Conservation (phyloP, 2,797 vertebrate genomes). For the Centropyge bicolor region DNA sequence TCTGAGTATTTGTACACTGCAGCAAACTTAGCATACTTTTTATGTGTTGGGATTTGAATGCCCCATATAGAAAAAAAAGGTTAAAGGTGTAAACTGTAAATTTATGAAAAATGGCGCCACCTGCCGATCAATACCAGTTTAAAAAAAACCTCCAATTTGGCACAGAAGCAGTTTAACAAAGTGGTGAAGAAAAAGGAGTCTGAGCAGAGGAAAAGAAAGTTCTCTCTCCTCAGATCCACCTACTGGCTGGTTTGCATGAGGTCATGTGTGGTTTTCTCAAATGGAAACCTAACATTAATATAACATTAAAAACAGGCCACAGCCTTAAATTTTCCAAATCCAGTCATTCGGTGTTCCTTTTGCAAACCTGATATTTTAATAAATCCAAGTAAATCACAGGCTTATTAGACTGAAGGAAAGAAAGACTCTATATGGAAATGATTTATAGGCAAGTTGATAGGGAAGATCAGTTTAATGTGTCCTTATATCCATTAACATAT, state of each 20-base stretch:
- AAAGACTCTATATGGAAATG: conserved; percentile 10
- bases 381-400: conserved; percentile 32
- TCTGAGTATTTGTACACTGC: neutral
- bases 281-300: conserved; percentile 68
- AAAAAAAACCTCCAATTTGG: neutral
- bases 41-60: neutral
- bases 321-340: conserved; percentile 17
- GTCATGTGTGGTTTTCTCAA: conserved; percentile 61
- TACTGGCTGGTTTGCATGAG: conserved; percentile 51
- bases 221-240: conserved; percentile 35
- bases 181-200: conserved; percentile 2
- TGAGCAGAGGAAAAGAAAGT: conserved; percentile 6
- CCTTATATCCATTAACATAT: neutral
- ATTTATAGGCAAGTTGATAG: neutral
- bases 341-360: conserved; percentile 14
- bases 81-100: neutral
- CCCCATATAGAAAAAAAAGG: neutral
- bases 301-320: conserved; percentile 38
- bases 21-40: neutral
- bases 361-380: conserved; percentile 43
- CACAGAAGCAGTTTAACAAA: neutral
- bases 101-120: conserved; percentile 34
- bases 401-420: conserved; percentile 15
- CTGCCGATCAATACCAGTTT: conserved; percentile 14
- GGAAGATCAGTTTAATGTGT: neutral